These are phyloP conservation scores for Drosophila ustulata DNA, from an alignment of 2,888 invertebrate species.

Conservation along the genomic window DNA sequence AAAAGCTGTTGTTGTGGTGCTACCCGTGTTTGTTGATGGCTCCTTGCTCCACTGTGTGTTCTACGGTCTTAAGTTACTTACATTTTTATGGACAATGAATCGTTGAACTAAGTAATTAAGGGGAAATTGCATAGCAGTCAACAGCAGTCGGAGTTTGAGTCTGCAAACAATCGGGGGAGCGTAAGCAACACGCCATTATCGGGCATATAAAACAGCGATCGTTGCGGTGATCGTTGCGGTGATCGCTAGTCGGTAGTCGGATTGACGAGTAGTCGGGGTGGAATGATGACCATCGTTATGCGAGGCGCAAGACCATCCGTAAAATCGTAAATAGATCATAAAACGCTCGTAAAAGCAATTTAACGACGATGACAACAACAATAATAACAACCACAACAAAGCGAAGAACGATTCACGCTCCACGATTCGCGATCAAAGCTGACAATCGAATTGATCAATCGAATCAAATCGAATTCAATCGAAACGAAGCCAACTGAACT, in stretches of 20 bases:
- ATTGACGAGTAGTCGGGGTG: background rate
- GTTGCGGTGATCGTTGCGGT: slow-evolving; percentile 15
- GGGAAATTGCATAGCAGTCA: slow-evolving; percentile 23
- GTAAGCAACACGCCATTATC: slow-evolving; percentile 56
- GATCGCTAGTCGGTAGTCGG: slow-evolving; percentile 45
- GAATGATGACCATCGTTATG: slow-evolving; percentile 59
- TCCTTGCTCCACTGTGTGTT: slow-evolving; percentile 5
- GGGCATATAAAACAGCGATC: slow-evolving; percentile 54
- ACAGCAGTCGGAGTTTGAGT: background rate
- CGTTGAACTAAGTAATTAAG: slow-evolving; percentile 65
- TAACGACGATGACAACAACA: slow-evolving; percentile 71
- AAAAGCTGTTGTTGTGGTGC: slow-evolving; percentile 29
- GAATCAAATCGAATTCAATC: slow-evolving; percentile 33
- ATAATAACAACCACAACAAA: slow-evolving; percentile 21
- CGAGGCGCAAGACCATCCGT: slow-evolving; percentile 73
- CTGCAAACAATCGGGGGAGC: slow-evolving; percentile 38
- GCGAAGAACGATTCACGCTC: slow-evolving; percentile 25
- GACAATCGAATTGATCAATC: slow-evolving; percentile 39
- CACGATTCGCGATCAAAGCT: slow-evolving; percentile 9
- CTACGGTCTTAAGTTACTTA: slow-evolving; percentile 31
- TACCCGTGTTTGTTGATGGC: slow-evolving; percentile 51
- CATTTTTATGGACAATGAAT: slow-evolving; percentile 50
- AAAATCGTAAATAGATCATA: slow-evolving; percentile 85
- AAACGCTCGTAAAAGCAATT: slow-evolving; percentile 83
- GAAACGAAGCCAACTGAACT: background rate